A percentile compares a stretch with the other conserved stretches of the same genome.
Conservation (phyloP, 2,797 vertebrate species). For the Glossophaga mutica region DNA sequence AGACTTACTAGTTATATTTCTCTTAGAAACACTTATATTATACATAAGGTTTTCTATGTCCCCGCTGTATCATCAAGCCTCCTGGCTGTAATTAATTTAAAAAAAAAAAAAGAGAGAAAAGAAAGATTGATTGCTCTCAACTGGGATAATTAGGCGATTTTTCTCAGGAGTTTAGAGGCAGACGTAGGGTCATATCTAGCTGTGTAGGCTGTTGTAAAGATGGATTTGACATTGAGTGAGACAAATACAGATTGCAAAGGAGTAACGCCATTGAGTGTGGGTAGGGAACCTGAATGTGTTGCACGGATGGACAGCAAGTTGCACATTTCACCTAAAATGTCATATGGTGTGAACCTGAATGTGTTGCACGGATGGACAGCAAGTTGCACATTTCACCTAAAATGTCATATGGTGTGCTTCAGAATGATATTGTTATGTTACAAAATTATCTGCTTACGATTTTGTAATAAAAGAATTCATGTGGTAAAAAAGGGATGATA, state of each 20-base stretch:
- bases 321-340: no score
- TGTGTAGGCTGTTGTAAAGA: background rate
- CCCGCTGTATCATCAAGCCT: background rate
- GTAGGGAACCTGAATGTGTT: no score
- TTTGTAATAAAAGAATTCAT: no score
- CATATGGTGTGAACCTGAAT: no score
- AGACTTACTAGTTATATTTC: background rate
- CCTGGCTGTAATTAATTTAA: background rate
- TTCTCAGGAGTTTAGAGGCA: background rate
- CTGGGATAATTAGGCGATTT: background rate
- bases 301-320: no score
- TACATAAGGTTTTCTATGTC: background rate
- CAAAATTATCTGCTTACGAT: no score
- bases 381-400: no score
- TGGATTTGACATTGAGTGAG: background rate
- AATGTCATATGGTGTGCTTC: no score
- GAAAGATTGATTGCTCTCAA: background rate
- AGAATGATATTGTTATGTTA: no score
- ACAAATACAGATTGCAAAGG: background rate
- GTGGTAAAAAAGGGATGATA: no score
- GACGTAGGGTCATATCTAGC: background rate
- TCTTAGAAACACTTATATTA: background rate
- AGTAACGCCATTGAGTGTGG: no score
- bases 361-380: no score
- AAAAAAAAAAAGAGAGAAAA: background rate